phyloP scores from a whole-genome alignment of 2,797 vertebrate species.

The Schizopygopsis malacanthus region DNA sequence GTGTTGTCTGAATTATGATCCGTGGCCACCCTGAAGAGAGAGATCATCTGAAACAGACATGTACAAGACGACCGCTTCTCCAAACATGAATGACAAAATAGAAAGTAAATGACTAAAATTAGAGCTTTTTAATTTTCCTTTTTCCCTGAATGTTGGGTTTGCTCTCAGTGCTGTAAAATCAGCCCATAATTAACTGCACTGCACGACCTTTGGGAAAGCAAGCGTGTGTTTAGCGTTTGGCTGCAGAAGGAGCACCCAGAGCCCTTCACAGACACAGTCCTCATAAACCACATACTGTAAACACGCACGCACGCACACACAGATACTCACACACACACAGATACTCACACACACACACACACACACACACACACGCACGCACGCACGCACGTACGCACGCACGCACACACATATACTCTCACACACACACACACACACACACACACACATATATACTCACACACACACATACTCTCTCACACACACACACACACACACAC shows the following conservation, averaged over 20 bases:
- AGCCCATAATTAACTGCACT: constrained; percentile 9
- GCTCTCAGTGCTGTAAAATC: not conserved
- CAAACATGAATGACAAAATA: not conserved
- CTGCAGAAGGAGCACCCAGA: not conserved
- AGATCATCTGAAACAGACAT: not conserved
- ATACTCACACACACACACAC: no score
- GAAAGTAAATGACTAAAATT: not conserved
- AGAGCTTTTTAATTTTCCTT: not conserved
- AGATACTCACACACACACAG: no score
- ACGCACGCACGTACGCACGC: no score
- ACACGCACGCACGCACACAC: not conserved
- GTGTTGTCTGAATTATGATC: constrained; percentile 91
- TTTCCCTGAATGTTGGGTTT: not conserved
- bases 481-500: not conserved
- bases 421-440: no score
- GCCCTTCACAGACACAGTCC: not conserved
- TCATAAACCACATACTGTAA: not conserved
- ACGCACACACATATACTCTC: no score
- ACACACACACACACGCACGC: no score
- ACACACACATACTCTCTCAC: not conserved
- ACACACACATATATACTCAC: no score
- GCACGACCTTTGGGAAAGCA: not conserved
- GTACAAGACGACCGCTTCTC: not conserved
- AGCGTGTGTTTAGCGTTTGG: constrained; percentile 8
- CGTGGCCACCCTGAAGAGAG: constrained; percentile 85